These are phyloP conservation scores for Miniopterus natalensis DNA, from an alignment of 2,113 vertebrate species.

Conservation along the genomic window DNA sequence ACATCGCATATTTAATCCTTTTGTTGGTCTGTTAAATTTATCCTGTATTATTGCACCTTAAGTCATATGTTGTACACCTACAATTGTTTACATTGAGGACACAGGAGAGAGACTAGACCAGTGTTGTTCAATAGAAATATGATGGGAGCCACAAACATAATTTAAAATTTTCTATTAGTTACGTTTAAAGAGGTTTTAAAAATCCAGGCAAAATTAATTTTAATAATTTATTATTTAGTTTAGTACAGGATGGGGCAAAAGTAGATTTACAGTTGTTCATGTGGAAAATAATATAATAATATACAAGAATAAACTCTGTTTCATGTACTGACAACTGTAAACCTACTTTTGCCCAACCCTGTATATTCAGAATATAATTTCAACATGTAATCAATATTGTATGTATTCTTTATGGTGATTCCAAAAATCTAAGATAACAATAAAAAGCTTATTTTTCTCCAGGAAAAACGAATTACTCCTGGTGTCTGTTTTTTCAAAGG, in stretches of 20 bases:
- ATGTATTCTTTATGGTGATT: neutral
- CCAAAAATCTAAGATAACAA: neutral
- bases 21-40: neutral
- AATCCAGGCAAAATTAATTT: neutral
- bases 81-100: constrained; percentile 1
- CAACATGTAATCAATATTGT: neutral
- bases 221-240: constrained; percentile 11
- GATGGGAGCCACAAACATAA: neutral
- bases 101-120: neutral
- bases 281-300: no score
- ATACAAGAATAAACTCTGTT: no score
- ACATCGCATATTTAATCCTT: neutral
- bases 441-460: constrained; percentile 53
- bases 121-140: neutral
- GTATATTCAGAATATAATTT: neutral
- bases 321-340: neutral
- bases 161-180: neutral
- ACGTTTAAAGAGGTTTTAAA: neutral
- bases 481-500: constrained; percentile 54
- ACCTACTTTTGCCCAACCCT: neutral
- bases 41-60: neutral
- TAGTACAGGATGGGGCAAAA: neutral
- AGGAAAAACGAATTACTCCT: neutral
- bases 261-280: no score
- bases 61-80: neutral